Evolutionary conservation across 2,113 vertebrate genomes (phyloP).

Genomic region (Crotalus tigris): DNA sequence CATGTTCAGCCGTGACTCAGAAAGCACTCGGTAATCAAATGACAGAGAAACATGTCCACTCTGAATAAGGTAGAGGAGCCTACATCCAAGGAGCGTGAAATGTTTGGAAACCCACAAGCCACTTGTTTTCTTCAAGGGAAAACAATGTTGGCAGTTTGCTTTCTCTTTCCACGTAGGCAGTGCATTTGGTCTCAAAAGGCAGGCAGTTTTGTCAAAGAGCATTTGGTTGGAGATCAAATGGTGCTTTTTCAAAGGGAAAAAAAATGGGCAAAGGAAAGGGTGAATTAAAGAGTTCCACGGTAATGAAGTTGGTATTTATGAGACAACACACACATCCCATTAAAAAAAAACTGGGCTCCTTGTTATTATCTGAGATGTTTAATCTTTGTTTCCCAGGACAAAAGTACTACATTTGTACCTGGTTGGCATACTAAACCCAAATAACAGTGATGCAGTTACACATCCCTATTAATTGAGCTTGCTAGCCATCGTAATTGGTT

Average conservation of each 20-base stretch:
- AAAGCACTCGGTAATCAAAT: background rate
- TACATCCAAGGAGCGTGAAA: background rate
- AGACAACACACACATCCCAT: slow-evolving; percentile 18
- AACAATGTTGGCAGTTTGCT: background rate
- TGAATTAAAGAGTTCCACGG: background rate
- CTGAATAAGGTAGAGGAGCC: background rate
- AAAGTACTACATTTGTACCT: slow-evolving; percentile 48
- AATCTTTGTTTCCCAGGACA: slow-evolving; percentile 36
- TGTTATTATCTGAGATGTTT: slow-evolving; percentile 45
- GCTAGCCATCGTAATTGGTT: slow-evolving; percentile 53
- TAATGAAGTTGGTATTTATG: slow-evolving; percentile 5
- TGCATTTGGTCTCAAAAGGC: background rate
- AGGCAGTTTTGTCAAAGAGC: background rate
- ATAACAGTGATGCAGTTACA: slow-evolving; percentile 36
- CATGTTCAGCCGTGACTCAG: background rate
- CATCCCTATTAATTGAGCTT: slow-evolving; percentile 45
- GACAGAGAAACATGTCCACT: background rate
- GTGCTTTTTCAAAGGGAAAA: background rate
- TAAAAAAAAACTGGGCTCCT: background rate
- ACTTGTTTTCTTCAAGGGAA: background rate
- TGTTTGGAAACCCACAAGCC: background rate
- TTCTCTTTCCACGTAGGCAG: slow-evolving; percentile 19
- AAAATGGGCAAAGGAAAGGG: background rate
- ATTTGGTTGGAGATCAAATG: background rate
- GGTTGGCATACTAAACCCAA: slow-evolving; percentile 33